Percentiles rank a stretch among this genome's conserved stretches.
Conservation (phyloP, 2,888 invertebrate genomes). For the Gisinianus flammeolus region DNA sequence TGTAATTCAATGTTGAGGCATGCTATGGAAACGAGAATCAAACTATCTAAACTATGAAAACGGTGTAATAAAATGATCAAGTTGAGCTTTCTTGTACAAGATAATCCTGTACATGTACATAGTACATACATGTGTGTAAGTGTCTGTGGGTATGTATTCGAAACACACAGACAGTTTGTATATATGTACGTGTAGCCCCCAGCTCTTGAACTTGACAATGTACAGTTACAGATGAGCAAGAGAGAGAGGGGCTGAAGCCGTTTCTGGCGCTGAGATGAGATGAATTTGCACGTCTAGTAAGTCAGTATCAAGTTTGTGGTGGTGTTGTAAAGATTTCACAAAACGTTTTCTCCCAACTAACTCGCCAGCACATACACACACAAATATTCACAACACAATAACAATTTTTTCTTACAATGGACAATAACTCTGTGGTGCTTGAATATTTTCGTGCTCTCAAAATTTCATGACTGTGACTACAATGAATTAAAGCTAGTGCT, state of each 20-base stretch:
- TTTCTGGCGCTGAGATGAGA: slow-evolving; percentile 1
- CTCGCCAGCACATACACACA: neutral
- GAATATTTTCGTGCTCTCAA: slow-evolving; percentile 12
- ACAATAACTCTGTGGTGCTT: slow-evolving; percentile 4
- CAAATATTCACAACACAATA: neutral
- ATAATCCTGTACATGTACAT: neutral
- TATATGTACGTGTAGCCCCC: neutral
- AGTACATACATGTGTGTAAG: neutral
- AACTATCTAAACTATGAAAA: neutral
- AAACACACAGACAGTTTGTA: neutral
- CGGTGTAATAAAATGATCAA: neutral
- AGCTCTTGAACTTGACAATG: slow-evolving; percentile 25
- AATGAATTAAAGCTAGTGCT: too few species aligned
- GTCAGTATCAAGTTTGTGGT: slow-evolving; percentile 21
- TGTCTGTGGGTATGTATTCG: neutral
- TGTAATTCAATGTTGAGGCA: neutral
- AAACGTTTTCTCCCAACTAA: neutral
- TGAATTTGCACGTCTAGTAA: slow-evolving; percentile 2
- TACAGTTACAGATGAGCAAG: slow-evolving; percentile 18
- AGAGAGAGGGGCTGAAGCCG: neutral
- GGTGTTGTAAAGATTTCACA: neutral
- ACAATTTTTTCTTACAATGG: neutral
- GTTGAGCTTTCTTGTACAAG: neutral
- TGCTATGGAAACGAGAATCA: neutral
- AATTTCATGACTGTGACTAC: slow-evolving; percentile 16